Conservation (phyloP, 2,888 invertebrate species). For the Tupiocoris notatus region DNA sequence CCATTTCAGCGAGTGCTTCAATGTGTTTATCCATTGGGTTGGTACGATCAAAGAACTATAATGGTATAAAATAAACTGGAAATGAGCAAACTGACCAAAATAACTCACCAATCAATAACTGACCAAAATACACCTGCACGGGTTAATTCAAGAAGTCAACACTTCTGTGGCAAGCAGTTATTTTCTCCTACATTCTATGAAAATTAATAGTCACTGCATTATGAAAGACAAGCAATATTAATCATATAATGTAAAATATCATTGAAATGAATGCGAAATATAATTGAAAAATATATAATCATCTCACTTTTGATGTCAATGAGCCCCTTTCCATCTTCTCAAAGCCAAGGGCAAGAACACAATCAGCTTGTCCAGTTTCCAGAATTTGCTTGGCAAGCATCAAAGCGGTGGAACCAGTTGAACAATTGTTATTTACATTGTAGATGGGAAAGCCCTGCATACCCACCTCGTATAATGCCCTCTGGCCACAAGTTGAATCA, state of each 20-base stretch:
- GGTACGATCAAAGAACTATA: conserved; percentile 73
- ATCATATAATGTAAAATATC: no score
- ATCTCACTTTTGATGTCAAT: conserved; percentile 65
- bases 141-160: no score
- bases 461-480: conserved; percentile 90
- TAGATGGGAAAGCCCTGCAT: conserved; percentile 96
- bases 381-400: conserved; percentile 87
- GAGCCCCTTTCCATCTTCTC: conserved; percentile 98
- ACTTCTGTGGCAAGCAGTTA: no score
- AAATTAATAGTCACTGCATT: no score
- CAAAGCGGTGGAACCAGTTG: conserved; percentile 92
- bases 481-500: conserved; percentile 93
- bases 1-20: conserved; percentile 76
- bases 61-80: no score
- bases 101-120: no score
- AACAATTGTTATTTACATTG: conserved; percentile 98
- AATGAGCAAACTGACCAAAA: no score
- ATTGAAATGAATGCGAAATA: no score
- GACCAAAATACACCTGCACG: no score
- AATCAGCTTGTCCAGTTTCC: conserved; percentile 82
- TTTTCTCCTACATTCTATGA: no score
- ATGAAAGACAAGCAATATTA: no score
- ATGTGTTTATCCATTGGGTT: conserved; percentile 89
- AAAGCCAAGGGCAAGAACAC: conserved; percentile 91
- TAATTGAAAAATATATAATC: no score